These are phyloP conservation scores for Meloidogyne floridensis DNA, from an alignment of 1,140 invertebrate genomes.

Conservation along the genomic window DNA sequence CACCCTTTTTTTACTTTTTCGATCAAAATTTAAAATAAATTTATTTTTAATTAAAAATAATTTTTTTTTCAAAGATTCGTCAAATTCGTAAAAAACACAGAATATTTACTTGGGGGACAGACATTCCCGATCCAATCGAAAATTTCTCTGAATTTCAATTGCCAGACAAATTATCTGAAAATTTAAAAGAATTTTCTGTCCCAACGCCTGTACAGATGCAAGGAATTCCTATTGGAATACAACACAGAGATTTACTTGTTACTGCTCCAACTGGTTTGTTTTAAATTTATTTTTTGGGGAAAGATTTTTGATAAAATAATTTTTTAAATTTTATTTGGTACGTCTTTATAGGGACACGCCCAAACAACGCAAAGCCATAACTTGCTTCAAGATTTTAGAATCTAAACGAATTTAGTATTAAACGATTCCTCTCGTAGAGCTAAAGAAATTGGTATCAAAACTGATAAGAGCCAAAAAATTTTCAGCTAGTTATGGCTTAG, in stretches of 20 bases:
- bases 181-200: slow-evolving; percentile 77
- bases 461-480: too few relatives aligned
- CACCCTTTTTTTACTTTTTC: too few relatives aligned
- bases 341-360: too few relatives aligned
- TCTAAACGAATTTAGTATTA: too few relatives aligned
- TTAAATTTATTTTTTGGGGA: slow-evolving; percentile 14
- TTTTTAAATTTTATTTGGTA: too few relatives aligned
- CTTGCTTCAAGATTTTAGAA: too few relatives aligned
- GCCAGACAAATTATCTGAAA: slow-evolving; percentile 73
- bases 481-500: too few relatives aligned
- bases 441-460: too few relatives aligned
- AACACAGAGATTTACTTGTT: slow-evolving; percentile 81
- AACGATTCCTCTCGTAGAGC: too few relatives aligned
- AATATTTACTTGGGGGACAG: slow-evolving; percentile 61
- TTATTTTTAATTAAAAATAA: neutral
- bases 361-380: too few relatives aligned
- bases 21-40: too few relatives aligned
- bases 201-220: slow-evolving; percentile 95
- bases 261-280: slow-evolving; percentile 76
- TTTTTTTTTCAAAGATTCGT: slow-evolving; percentile 39
- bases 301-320: too few relatives aligned
- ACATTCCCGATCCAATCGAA: slow-evolving; percentile 58
- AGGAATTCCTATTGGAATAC: slow-evolving; percentile 82
- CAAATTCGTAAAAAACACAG: slow-evolving; percentile 52
- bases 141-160: slow-evolving; percentile 68